Base-by-base conservation (phyloP, 2,113 vertebrate genomes). In the Sinosuthora webbiana region DNA sequence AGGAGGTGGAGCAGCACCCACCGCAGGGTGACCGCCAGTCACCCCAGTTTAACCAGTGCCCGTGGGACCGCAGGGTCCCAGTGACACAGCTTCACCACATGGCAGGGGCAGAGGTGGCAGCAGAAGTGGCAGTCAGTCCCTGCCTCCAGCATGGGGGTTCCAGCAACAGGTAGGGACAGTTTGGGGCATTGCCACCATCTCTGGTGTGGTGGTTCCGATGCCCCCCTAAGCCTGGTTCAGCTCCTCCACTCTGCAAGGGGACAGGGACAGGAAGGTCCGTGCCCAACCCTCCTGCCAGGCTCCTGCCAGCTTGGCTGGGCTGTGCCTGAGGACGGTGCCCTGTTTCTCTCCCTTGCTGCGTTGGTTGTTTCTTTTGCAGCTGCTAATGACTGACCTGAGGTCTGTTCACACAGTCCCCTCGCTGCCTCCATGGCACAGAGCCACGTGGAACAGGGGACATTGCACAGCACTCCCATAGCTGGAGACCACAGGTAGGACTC, bases 351-450 rank as follows among this genome's bases (percentile, higher is more conserved):
- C 86, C 52, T 95, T 97, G 97, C 97, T 97, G 95, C 79, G 95
- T 88, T 96, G 88, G 73, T 96, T 97, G 95, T 97, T 97, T 97
- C 95, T 97, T 91, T 97, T 97, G 93, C 97, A 97, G 97, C 94
- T 90, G 94, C 95, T 93, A 86, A 92, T 94, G 95, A 95, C 95
- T 96, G 95, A 96, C 87, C 95, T 95, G 96, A 87, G 93, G 95
- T 96, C 96, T 96, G 83, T 95, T 96, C 95, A 97, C 96, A 89
- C 96, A 97, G 96, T 89, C 96, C 95, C 93, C 96, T 86, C 25
- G 12, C 16, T 15, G 91, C 82, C 89, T 3, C 42, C 20, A 5
- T 13, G 3, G 57, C 6, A 5, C 81, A 85, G 82, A 87, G 82
- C 78, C 53, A 27, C 41, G 22, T 20, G 22, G 75, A 74, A 88